These are phyloP conservation scores for Megalops cyprinoides DNA, from an alignment of 2,797 vertebrate species.

Conservation along the genomic window DNA sequence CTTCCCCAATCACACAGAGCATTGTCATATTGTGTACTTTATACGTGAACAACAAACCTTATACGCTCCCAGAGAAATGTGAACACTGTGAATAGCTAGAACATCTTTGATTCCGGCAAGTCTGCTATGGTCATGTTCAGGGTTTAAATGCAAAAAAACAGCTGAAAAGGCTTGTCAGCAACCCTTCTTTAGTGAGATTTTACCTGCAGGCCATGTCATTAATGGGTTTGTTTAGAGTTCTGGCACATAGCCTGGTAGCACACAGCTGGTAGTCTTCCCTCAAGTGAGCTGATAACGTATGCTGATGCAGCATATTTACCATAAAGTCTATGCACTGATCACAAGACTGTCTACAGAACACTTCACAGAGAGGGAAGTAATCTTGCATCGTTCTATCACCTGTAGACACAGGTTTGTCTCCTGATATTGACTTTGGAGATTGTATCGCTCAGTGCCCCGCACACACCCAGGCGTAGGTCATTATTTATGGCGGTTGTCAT, in stretches of 20 bases:
- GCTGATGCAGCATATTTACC: background rate
- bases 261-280: background rate
- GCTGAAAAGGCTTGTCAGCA: background rate
- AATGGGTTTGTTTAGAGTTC: background rate
- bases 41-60: background rate
- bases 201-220: background rate
- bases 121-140: too few species aligned
- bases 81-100: too few species aligned
- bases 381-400: background rate
- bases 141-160: background rate
- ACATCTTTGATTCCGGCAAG: too few species aligned
- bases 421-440: background rate
- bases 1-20: background rate
- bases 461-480: too few species aligned
- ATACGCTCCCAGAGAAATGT: background rate
- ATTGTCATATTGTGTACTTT: background rate
- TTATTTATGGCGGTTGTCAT: too few species aligned
- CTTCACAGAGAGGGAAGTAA: too few species aligned
- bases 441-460: background rate
- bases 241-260: background rate
- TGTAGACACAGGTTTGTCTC: too few species aligned
- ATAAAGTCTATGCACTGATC: background rate
- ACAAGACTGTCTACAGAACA: background rate
- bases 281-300: background rate
- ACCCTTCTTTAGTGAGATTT: background rate